Conservation (phyloP, 1,140 invertebrate species). For the Drosophila oshimai region DNA sequence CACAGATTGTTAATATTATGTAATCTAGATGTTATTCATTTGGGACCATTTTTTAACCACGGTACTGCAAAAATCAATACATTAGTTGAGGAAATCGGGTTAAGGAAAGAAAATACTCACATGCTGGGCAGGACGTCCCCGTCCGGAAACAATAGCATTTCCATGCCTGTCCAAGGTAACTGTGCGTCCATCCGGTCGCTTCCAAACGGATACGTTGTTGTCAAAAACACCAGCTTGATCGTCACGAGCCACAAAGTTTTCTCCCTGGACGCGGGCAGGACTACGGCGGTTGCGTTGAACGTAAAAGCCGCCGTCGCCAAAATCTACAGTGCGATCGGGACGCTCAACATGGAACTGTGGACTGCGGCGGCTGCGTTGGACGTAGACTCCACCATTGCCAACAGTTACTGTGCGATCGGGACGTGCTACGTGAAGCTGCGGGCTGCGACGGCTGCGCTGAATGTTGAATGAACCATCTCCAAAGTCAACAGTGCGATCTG, state of each 20-base stretch:
- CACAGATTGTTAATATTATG: not conserved
- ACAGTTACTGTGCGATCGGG: constrained; percentile 11
- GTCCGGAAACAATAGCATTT: constrained; percentile 18
- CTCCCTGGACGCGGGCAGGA: constrained; percentile 41
- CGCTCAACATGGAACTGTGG: constrained; percentile 16
- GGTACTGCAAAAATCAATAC: constrained; percentile 4
- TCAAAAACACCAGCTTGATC: constrained; percentile 56
- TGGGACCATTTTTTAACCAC: not conserved
- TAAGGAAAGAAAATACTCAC: not conserved
- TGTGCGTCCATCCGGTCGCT: constrained; percentile 54
- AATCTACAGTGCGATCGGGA: constrained; percentile 25
- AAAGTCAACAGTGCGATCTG: constrained; percentile 7
- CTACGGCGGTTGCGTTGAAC: constrained; percentile 34
- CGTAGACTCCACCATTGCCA: not conserved
- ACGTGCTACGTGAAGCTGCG: not conserved
- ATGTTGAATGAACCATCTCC: constrained; percentile 4
- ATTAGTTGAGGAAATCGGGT: not conserved
- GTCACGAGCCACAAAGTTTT: constrained; percentile 52
- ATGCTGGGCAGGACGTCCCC: not conserved
- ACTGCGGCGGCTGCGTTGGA: constrained; percentile 27
- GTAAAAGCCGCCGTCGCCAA: not conserved
- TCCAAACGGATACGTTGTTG: constrained; percentile 47
- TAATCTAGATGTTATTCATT: not conserved
- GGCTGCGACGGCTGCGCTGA: not conserved
- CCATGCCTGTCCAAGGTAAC: constrained; percentile 34